Conservation (phyloP, 2,797 vertebrate species). For the Atherinosoma microstoma region DNA sequence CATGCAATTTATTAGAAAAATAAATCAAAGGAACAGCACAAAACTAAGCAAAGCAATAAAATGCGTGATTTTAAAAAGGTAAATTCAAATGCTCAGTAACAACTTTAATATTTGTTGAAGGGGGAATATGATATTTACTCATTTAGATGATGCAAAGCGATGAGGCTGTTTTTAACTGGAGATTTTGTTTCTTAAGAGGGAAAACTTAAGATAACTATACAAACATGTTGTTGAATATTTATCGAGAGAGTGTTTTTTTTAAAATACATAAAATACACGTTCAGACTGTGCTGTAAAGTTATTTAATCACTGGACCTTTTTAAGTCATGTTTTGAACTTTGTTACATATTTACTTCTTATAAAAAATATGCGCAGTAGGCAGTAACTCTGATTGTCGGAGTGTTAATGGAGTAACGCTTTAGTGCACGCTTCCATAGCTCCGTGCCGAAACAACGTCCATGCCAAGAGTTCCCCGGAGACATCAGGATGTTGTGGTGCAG, state of each 20-base stretch:
- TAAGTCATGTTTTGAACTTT: not conserved
- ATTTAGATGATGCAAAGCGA: not conserved
- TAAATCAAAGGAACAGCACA: no score
- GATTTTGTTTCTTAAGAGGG: not conserved
- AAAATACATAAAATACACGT: not conserved
- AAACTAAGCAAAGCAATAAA: no score
- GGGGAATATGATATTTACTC: not conserved
- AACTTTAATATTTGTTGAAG: not conserved
- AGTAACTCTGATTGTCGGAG: conserved; percentile 20
- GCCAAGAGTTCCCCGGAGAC: conserved; percentile 60
- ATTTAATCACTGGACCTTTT: not conserved
- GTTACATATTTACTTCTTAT: not conserved
- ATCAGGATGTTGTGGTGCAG: conserved; percentile 80
- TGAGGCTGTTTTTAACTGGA: not conserved
- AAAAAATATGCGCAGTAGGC: conserved; percentile 13
- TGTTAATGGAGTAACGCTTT: conserved; percentile 10
- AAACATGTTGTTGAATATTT: not conserved
- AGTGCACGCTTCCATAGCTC: conserved; percentile 32
- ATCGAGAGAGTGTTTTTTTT: not conserved
- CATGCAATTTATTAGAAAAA: no score
- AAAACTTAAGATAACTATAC: not conserved
- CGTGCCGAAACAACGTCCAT: conserved; percentile 48
- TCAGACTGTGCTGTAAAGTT: not conserved
- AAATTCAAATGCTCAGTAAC: not conserved
- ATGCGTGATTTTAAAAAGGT: no score